Percentiles rank a stretch among this genome's conserved stretches.
Conservation (phyloP, 1,140 invertebrate genomes). For the Chrysopa pallens region DNA sequence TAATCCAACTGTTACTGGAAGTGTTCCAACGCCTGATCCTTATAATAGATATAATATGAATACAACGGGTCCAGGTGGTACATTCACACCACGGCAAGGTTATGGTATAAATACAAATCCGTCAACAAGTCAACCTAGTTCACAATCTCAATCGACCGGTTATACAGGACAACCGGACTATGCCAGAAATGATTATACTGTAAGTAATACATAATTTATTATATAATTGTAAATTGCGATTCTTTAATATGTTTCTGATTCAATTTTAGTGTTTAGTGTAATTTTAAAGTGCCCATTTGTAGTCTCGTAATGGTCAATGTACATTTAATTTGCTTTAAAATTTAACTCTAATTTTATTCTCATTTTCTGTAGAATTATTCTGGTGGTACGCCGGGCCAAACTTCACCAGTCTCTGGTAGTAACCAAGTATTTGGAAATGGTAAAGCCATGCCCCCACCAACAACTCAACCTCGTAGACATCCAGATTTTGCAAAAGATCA, state of each 20-base stretch:
- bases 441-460: slow-evolving; percentile 45
- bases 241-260: no score
- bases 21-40: slow-evolving; percentile 17
- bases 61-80: slow-evolving; percentile 17
- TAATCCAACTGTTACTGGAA: background rate
- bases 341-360: no score
- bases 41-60: slow-evolving; percentile 26
- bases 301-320: no score
- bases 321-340: no score
- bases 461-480: slow-evolving; percentile 54
- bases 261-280: no score
- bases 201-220: no score
- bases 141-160: slow-evolving; percentile 26
- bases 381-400: slow-evolving; percentile 26
- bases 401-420: slow-evolving; percentile 6
- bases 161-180: slow-evolving; percentile 42
- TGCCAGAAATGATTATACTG: slow-evolving; percentile 34
- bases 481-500: slow-evolving; percentile 73
- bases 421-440: slow-evolving; percentile 12
- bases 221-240: no score
- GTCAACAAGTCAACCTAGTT: slow-evolving; percentile 18
- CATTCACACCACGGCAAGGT: slow-evolving; percentile 12
- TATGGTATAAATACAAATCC: slow-evolving; percentile 15
- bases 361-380: slow-evolving; percentile 11
- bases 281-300: no score